Percentiles rank a stretch among this genome's conserved stretches.
Evolutionary conservation across 2,888 invertebrate species (phyloP).

Genomic region (Drosophila helvetica): DNA sequence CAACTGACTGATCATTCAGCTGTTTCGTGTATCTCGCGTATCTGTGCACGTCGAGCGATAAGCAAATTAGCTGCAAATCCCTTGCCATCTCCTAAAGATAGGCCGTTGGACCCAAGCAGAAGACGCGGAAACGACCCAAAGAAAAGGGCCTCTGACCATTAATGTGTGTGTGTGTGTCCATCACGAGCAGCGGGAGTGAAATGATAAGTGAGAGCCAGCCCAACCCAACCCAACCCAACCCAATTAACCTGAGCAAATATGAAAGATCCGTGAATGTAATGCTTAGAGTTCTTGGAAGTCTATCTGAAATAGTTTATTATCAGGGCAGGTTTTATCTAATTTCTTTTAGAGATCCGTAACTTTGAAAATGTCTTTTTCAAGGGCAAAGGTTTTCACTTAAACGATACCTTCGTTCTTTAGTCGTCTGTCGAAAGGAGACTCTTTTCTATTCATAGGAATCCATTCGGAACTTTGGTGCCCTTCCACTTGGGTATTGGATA

Average conservation of each 20-base stretch:
- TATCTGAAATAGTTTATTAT: constrained; percentile 1
- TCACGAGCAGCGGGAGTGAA: constrained; percentile 19
- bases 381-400: no score
- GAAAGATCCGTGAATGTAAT: not conserved
- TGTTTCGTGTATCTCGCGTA: not conserved
- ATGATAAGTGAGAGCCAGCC: constrained; percentile 26
- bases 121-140: constrained; percentile 8
- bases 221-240: constrained; percentile 8
- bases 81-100: constrained; percentile 36
- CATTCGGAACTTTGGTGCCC: no score
- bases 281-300: not conserved
- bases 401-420: no score
- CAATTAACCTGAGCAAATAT: constrained; percentile 33
- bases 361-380: no score
- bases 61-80: constrained; percentile 40
- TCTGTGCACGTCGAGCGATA: constrained; percentile 32
- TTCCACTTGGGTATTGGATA: no score
- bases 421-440: no score
- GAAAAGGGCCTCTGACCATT: constrained; percentile 16
- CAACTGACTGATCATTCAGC: constrained; percentile 24
- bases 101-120: constrained; percentile 9
- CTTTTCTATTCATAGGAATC: no score
- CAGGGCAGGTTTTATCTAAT: not conserved
- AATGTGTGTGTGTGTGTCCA: constrained; percentile 12
- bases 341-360: not conserved